These are phyloP conservation scores for Exocentrus adspersus DNA, from an alignment of 2,888 invertebrate genomes.

Conservation along the genomic window DNA sequence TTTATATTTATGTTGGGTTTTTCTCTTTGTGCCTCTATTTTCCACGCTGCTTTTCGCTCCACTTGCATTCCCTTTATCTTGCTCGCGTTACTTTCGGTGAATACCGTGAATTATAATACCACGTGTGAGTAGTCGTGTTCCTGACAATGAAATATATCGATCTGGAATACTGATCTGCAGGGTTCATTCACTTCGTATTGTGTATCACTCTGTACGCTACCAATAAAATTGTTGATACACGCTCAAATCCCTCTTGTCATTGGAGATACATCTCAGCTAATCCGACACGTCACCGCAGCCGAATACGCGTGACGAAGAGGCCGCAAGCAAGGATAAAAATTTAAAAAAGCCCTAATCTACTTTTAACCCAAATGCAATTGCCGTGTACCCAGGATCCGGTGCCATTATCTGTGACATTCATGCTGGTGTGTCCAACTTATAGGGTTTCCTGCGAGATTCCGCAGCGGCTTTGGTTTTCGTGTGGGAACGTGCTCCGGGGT, in stretches of 20 bases:
- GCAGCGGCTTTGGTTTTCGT: slow-evolving; percentile 26
- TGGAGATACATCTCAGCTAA: not conserved
- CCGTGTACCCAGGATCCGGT: slow-evolving; percentile 53
- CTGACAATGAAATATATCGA: slow-evolving; percentile 25
- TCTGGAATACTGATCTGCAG: slow-evolving; percentile 11
- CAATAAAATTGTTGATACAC: too few species aligned
- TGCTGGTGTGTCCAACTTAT: slow-evolving; percentile 35
- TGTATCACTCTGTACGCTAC: too few species aligned
- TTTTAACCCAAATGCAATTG: slow-evolving; percentile 61
- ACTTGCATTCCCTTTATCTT: slow-evolving; percentile 31
- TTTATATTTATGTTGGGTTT: slow-evolving; percentile 34
- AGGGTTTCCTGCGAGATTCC: slow-evolving; percentile 30
- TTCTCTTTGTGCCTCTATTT: slow-evolving; percentile 31
- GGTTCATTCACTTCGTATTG: too few species aligned
- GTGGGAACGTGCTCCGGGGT: slow-evolving; percentile 27
- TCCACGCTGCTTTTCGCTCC: slow-evolving; percentile 23
- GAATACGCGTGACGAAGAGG: not conserved
- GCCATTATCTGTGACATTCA: slow-evolving; percentile 51
- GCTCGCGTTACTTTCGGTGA: slow-evolving; percentile 21
- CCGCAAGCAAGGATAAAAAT: slow-evolving; percentile 30
- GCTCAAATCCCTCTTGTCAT: too few species aligned
- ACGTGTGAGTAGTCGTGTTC: slow-evolving; percentile 22
- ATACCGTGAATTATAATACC: slow-evolving; percentile 30
- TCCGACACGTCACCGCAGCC: not conserved
- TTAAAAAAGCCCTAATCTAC: slow-evolving; percentile 56